phyloP scores from a whole-genome alignment of 2,797 vertebrate genomes.

The Microctenopoma stevenorrisi region DNA sequence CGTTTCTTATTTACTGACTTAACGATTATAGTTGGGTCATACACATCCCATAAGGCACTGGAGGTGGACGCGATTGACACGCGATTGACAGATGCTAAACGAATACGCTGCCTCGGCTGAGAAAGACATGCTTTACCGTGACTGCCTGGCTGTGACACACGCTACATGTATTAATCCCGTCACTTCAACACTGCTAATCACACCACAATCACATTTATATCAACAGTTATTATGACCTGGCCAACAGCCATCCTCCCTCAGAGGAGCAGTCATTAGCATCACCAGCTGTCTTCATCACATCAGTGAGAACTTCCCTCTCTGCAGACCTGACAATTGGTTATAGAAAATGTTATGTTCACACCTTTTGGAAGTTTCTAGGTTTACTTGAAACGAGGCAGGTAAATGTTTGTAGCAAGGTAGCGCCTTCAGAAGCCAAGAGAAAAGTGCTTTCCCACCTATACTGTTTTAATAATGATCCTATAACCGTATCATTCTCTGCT shows the following conservation, averaged over 20 bases:
- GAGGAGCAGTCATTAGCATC: constrained; percentile 14
- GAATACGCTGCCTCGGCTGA: background rate
- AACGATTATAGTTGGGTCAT: constrained; percentile 17
- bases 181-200: constrained; percentile 8
- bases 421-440: background rate
- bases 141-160: background rate
- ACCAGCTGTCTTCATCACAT: constrained; percentile 15
- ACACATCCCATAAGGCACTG: no score
- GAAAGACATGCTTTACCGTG: background rate
- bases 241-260: constrained; percentile 11
- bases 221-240: constrained; percentile 10
- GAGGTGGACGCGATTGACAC: no score
- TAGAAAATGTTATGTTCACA: constrained; percentile 15
- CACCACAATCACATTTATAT: constrained; percentile 10
- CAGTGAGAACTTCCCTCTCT: background rate
- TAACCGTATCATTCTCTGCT: background rate
- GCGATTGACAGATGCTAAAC: no score
- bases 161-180: background rate
- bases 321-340: constrained; percentile 7
- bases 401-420: background rate
- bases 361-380: background rate
- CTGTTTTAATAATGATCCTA: background rate
- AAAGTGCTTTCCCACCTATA: background rate
- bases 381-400: background rate
- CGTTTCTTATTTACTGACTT: constrained; percentile 26